Evolutionary conservation across 2,888 invertebrate species (phyloP).

Genomic region (Ophioninae sp.): DNA sequence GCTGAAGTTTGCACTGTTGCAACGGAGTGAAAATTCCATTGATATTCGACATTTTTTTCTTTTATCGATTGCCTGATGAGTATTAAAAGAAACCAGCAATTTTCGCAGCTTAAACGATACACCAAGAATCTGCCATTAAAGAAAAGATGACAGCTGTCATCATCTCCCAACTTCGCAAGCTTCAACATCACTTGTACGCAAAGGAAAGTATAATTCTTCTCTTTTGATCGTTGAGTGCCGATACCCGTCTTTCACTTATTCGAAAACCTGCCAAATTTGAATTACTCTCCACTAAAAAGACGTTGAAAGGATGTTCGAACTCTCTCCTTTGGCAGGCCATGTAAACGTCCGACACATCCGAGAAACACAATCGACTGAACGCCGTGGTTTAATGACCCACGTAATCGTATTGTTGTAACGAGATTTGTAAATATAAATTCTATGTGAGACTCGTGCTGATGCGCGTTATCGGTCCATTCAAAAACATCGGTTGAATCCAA

Average conservation of each 20-base stretch:
- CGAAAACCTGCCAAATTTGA: not conserved
- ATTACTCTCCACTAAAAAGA: not conserved
- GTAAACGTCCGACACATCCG: not conserved
- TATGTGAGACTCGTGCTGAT: conserved; percentile 47
- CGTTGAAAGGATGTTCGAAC: not conserved
- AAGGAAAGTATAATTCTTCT: not conserved
- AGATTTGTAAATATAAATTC: conserved; percentile 60
- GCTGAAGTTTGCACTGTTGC: not conserved
- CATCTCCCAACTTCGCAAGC: not conserved
- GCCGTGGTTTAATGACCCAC: conserved; percentile 38
- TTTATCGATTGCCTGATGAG: not conserved
- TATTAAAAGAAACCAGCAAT: not conserved
- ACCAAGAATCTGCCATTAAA: not conserved
- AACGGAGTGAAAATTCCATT: not conserved
- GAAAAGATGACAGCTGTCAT: not conserved
- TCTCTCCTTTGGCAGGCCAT: not conserved
- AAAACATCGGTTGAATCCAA: conserved; percentile 36
- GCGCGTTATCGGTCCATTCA: conserved; percentile 46
- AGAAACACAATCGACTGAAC: conserved; percentile 12
- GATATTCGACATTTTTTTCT: not conserved
- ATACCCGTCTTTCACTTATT: not conserved
- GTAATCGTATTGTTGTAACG: conserved; percentile 50
- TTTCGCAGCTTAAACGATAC: not conserved
- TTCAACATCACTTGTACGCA: not conserved
- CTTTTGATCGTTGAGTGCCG: not conserved